phyloP scores from a whole-genome alignment of 2,797 vertebrate genomes.

The Periparus ater region DNA sequence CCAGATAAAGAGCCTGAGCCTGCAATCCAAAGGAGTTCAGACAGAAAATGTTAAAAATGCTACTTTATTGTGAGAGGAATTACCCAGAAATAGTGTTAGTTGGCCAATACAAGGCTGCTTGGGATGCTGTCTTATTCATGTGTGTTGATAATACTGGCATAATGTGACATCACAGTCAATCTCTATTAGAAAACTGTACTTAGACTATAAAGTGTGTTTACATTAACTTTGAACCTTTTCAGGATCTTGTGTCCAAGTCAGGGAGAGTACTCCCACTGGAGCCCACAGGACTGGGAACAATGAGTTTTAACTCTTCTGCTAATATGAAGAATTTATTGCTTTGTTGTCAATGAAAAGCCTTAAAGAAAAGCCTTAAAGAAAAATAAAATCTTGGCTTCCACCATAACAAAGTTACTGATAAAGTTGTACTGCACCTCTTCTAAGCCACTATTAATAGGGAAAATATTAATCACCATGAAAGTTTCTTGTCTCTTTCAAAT shows the following conservation, averaged over 20 bases:
- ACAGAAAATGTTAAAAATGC: neutral
- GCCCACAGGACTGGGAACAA: neutral
- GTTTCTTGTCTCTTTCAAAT: neutral
- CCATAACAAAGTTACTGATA: neutral
- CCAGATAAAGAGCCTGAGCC: neutral
- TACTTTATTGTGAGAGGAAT: neutral
- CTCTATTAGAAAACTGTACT: neutral
- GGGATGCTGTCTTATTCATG: neutral
- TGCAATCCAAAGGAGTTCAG: neutral
- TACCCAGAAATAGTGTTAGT: neutral
- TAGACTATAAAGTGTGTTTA: neutral
- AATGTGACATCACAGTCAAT: neutral
- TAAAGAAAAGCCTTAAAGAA: neutral
- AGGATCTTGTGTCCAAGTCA: neutral
- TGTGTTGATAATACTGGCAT: too few species aligned
- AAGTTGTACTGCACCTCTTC: neutral
- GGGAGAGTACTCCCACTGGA: neutral
- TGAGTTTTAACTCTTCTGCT: neutral
- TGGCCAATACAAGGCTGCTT: neutral
- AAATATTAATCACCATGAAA: neutral
- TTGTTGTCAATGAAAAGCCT: neutral
- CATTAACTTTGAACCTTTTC: neutral
- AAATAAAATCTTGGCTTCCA: neutral
- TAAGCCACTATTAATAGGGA: neutral
- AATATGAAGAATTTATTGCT: neutral